phyloP scores from a whole-genome alignment of 2,113 vertebrate genomes.

The Aramus guarauna region DNA sequence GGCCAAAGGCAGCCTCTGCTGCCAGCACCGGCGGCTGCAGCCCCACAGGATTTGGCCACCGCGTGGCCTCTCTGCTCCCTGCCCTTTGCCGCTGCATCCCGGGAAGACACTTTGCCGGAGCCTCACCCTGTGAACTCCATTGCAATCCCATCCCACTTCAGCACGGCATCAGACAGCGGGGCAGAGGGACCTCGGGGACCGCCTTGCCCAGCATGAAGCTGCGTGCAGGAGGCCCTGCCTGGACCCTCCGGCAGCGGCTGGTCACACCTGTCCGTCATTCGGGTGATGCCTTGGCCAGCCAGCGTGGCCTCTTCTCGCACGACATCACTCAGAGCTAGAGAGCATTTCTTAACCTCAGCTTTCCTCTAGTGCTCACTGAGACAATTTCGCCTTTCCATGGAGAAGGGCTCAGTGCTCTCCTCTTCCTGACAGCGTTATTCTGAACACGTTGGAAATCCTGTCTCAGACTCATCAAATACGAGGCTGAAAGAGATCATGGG shows the following conservation, averaged over 20 bases:
- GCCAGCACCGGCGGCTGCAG: fast-evolving
- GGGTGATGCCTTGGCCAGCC: not conserved
- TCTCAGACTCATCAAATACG: not conserved
- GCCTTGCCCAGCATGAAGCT: too few species aligned
- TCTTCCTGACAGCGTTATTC: not conserved
- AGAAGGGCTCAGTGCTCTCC: not conserved
- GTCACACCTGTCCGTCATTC: fast-evolving
- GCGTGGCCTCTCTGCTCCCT: fast-evolving
- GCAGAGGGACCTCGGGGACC: not conserved
- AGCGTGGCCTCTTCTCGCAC: not conserved
- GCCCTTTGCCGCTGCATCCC: not conserved
- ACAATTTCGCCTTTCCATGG: not conserved
- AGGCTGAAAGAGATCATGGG: not conserved
- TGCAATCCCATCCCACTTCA: not conserved
- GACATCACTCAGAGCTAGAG: fast-evolving
- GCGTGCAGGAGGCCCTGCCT: not conserved
- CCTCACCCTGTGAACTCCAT: not conserved
- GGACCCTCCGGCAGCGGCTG: fast-evolving
- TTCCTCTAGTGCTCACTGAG: not conserved
- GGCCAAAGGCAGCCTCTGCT: not conserved
- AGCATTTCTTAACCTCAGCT: not conserved
- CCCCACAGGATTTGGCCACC: not conserved
- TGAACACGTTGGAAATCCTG: not conserved
- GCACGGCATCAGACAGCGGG: fast-evolving
- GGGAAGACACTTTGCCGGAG: not conserved